Evolutionary conservation across 1,140 invertebrate genomes (phyloP).

Genomic region (Neoseiulus cucumeris): DNA sequence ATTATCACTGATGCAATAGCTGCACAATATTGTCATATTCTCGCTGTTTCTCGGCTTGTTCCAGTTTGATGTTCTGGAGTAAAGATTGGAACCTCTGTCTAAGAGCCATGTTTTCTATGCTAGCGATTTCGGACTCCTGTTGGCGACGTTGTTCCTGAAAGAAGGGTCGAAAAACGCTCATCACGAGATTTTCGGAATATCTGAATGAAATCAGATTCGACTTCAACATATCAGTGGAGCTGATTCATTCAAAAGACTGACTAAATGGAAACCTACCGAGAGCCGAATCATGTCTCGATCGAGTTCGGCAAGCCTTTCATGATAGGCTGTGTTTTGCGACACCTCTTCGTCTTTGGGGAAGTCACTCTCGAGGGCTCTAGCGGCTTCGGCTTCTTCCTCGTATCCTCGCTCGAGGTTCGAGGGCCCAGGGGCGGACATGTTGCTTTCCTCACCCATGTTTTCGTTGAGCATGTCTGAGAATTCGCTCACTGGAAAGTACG

Average conservation of each 20-base stretch:
- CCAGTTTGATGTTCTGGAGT: slow-evolving; percentile 48
- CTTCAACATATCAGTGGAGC: too few species aligned
- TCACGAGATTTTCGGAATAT: too few species aligned
- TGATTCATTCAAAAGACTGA: background rate
- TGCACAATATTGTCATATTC: slow-evolving; percentile 27
- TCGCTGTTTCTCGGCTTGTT: slow-evolving; percentile 56
- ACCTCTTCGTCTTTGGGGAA: slow-evolving; percentile 4
- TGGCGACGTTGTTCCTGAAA: slow-evolving; percentile 45
- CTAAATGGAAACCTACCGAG: background rate
- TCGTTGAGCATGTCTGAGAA: too few species aligned
- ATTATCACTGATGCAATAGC: background rate
- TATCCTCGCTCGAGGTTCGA: background rate
- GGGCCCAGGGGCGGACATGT: background rate
- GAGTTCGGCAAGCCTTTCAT: slow-evolving; percentile 21
- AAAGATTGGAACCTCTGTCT: slow-evolving; percentile 58
- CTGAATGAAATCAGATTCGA: too few species aligned
- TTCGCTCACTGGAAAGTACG: too few species aligned
- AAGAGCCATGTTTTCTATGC: slow-evolving; percentile 62
- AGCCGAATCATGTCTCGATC: slow-evolving; percentile 38
- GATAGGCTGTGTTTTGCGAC: slow-evolving; percentile 11
- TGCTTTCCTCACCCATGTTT: background rate
- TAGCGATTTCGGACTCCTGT: slow-evolving; percentile 58
- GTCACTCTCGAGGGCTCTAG: background rate
- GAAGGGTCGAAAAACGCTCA: too few species aligned
- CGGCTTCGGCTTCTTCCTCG: slow-evolving; percentile 8